Percentiles rank a stretch among this genome's conserved stretches.
Conservation (phyloP, 2,797 vertebrate species). For the Florisuga fusca region DNA sequence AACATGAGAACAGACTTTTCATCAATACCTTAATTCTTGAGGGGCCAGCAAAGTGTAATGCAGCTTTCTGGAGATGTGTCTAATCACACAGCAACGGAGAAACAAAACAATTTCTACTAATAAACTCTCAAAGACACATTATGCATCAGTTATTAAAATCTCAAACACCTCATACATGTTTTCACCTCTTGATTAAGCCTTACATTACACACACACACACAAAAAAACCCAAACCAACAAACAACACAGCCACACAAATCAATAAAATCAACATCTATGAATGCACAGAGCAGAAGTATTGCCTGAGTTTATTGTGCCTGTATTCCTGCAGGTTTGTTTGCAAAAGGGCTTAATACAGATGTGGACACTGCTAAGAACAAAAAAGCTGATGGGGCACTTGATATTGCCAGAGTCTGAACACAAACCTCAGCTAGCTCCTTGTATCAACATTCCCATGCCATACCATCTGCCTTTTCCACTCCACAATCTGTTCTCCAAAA, state of each 20-base stretch:
- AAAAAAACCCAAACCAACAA: too few relatives aligned
- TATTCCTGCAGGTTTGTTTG: not conserved
- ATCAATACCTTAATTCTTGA: not conserved
- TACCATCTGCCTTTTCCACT: not conserved
- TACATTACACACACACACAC: not conserved
- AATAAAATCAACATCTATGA: not conserved
- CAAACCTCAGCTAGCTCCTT: not conserved
- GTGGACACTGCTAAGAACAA: not conserved
- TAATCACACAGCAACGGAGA: not conserved
- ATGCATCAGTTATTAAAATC: not conserved
- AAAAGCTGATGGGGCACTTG: not conserved
- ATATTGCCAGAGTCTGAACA: not conserved
- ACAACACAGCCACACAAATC: not conserved
- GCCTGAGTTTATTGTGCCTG: not conserved
- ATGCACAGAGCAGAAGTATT: not conserved
- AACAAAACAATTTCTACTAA: not conserved
- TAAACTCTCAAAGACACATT: not conserved
- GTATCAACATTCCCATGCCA: not conserved
- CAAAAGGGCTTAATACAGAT: not conserved
- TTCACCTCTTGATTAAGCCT: not conserved
- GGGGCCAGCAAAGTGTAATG: not conserved
- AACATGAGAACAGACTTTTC: not conserved
- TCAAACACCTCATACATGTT: not conserved
- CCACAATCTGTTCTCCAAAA: not conserved
- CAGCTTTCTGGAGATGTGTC: not conserved